These are phyloP conservation scores for Malurus alboscapulatus DNA, from an alignment of 2,113 vertebrate genomes.

Conservation along the genomic window DNA sequence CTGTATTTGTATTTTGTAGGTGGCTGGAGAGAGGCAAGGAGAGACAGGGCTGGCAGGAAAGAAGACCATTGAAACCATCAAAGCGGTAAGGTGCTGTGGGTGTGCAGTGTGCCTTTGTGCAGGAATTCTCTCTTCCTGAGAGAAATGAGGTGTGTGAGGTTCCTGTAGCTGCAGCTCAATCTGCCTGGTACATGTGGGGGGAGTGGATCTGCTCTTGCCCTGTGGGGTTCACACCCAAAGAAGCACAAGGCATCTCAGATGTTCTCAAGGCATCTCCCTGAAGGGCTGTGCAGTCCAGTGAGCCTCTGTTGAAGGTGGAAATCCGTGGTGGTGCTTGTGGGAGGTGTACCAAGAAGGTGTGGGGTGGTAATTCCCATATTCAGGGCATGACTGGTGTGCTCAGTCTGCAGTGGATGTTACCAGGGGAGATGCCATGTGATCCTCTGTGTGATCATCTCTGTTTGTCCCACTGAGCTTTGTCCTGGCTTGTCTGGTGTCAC, in stretches of 20 bases:
- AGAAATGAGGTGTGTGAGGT: neutral
- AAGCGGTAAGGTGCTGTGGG: constrained; percentile 83
- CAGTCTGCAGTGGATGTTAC: neutral
- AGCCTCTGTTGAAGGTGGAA: neutral
- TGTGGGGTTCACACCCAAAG: neutral
- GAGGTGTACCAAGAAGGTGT: neutral
- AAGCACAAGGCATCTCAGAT: neutral
- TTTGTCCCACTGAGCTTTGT: neutral
- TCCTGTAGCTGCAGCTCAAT: neutral
- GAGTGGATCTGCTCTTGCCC: neutral
- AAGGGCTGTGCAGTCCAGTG: neutral
- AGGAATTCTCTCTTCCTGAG: neutral
- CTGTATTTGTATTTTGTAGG: constrained; percentile 71
- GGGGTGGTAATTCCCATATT: neutral
- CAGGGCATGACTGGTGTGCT: neutral
- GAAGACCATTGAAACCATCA: constrained; percentile 94
- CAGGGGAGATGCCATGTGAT: neutral
- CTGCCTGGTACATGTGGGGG: neutral
- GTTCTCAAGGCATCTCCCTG: neutral
- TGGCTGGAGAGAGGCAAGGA: constrained; percentile 88
- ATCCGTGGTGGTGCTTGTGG: neutral
- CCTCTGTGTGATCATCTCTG: fast-evolving
- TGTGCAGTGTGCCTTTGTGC: neutral
- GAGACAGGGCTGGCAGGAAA: constrained; percentile 87
- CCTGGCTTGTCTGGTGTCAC: neutral